These are phyloP conservation scores for Pemphredon lugubris DNA, from an alignment of 2,888 invertebrate genomes.

Conservation along the genomic window DNA sequence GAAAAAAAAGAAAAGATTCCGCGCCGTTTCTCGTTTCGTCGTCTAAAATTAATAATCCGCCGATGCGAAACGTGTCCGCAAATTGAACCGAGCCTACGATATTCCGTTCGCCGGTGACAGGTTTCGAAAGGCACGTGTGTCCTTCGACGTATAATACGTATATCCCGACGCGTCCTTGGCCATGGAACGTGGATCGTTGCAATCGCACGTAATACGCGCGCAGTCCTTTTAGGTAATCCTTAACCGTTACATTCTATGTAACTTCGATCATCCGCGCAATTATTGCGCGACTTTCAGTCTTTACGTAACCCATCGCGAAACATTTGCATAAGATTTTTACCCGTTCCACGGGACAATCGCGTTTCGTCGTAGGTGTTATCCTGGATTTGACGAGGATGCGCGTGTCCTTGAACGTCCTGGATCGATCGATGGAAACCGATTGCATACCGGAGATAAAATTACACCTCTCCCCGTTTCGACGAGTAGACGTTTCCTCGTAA, in stretches of 20 bases:
- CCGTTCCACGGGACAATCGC: neutral
- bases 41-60: slow-evolving; percentile 2
- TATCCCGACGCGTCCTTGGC: slow-evolving; percentile 60
- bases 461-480: neutral
- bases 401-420: neutral
- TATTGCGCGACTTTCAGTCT: slow-evolving; percentile 38
- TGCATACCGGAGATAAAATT: neutral
- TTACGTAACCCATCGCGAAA: slow-evolving; percentile 25
- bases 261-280: slow-evolving; percentile 52
- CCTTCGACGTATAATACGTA: slow-evolving; percentile 48
- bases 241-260: slow-evolving; percentile 56
- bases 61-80: slow-evolving; percentile 2
- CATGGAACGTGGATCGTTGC: slow-evolving; percentile 57
- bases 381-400: neutral
- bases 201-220: slow-evolving; percentile 42
- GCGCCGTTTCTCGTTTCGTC: too few species aligned
- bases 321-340: slow-evolving; percentile 13
- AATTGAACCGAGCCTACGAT: slow-evolving; percentile 3
- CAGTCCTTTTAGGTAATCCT: slow-evolving; percentile 62
- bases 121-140: slow-evolving; percentile 62
- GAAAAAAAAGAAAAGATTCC: too few species aligned
- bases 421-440: neutral
- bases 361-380: neutral
- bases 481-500: neutral
- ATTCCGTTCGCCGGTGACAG: slow-evolving; percentile 40